Evolutionary conservation across 2,113 vertebrate species (phyloP).

Genomic region (Abramis brama): DNA sequence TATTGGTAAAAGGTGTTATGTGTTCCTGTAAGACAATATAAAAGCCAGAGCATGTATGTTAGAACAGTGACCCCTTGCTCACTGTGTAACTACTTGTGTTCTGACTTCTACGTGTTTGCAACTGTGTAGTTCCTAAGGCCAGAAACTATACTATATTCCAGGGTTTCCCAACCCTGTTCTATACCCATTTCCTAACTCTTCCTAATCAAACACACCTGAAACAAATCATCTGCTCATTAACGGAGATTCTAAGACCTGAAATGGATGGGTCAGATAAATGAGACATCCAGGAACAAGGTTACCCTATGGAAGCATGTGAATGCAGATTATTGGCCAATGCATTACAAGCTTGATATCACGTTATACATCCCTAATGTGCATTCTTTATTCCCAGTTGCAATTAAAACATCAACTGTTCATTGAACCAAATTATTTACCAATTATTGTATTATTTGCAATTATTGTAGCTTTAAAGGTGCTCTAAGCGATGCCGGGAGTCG

Average conservation of each 20-base stretch:
- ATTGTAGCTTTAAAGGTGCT: neutral
- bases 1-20: constrained; percentile 26
- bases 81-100: neutral
- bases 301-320: neutral
- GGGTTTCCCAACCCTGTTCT: neutral
- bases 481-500: no score
- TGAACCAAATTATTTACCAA: no score
- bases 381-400: neutral
- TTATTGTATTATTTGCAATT: no score
- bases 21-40: neutral
- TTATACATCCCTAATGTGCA: neutral
- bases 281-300: no score
- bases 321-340: neutral
- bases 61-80: neutral
- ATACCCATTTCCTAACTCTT: neutral
- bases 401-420: no score
- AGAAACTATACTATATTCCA: neutral
- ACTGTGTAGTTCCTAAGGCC: neutral
- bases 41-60: neutral
- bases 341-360: neutral
- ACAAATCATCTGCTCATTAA: neutral
- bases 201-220: neutral
- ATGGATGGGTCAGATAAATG: no score
- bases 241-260: no score
- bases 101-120: neutral